Percentiles rank a stretch among this genome's conserved stretches.
Evolutionary conservation across 2,888 invertebrate species (phyloP).

Genomic region (Leptinotarsa peninsularis): DNA sequence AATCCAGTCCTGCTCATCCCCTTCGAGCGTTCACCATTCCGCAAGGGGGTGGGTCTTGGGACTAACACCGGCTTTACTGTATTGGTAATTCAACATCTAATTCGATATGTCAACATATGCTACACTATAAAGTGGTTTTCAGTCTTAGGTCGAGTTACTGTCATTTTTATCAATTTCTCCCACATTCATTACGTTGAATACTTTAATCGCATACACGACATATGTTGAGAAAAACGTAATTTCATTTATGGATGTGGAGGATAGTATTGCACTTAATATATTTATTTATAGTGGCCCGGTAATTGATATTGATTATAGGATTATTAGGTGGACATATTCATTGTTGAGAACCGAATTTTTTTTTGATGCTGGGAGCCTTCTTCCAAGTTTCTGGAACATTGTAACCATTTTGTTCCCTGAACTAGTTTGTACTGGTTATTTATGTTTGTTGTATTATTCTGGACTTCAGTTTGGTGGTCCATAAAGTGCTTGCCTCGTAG

Average conservation of each 20-base stretch:
- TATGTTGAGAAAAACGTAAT: conserved; percentile 7
- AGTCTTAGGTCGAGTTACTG: conserved; percentile 50
- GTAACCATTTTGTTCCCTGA: too few relatives aligned
- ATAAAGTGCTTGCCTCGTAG: too few relatives aligned
- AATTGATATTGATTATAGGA: conserved; percentile 16
- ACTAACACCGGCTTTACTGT: conserved; percentile 20
- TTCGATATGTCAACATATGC: conserved; percentile 60
- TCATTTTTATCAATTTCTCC: conserved; percentile 48
- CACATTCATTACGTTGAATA: conserved; percentile 16
- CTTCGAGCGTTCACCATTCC: conserved; percentile 4
- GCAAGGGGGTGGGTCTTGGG: conserved; percentile 11
- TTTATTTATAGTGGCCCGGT: conserved; percentile 16
- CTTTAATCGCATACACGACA: conserved; percentile 12
- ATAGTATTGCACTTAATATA: conserved; percentile 18
- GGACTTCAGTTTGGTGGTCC: too few relatives aligned
- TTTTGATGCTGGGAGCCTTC: too few relatives aligned
- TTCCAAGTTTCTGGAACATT: too few relatives aligned
- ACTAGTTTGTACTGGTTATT: too few relatives aligned
- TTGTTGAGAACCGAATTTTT: background rate
- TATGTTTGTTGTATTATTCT: too few relatives aligned
- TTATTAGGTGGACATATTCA: background rate
- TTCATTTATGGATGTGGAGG: conserved; percentile 17
- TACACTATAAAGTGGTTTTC: conserved; percentile 47
- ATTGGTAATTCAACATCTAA: conserved; percentile 54
- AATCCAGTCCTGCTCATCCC: conserved; percentile 12